These are phyloP conservation scores for Phoxinus dragarum DNA, from an alignment of 2,797 vertebrate species.

Conservation along the genomic window DNA sequence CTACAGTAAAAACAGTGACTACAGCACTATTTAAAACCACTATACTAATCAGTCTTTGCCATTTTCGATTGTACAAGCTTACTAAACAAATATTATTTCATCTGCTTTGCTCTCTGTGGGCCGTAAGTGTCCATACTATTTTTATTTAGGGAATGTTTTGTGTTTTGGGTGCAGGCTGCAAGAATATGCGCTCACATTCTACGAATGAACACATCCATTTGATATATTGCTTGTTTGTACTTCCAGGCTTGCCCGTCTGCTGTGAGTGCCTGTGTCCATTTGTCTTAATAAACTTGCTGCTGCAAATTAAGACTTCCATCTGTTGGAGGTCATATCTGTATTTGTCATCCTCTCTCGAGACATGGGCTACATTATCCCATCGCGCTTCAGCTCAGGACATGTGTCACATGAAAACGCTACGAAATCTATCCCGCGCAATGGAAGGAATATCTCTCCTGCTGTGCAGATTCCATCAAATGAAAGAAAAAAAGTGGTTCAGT, in stretches of 20 bases:
- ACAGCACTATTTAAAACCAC: constrained; percentile 21
- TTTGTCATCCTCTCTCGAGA: constrained; percentile 63
- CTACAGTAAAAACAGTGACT: not conserved
- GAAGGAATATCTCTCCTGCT: constrained; percentile 67
- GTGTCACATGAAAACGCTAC: constrained; percentile 45
- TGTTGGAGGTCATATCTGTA: constrained; percentile 74
- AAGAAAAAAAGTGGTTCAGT: constrained; percentile 19
- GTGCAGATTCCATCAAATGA: constrained; percentile 63
- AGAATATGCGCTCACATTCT: constrained; percentile 34
- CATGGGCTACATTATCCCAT: constrained; percentile 47
- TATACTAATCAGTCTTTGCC: constrained; percentile 24
- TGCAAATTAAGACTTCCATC: constrained; percentile 76
- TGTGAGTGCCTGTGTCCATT: constrained; percentile 68
- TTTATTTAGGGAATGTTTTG: constrained; percentile 25
- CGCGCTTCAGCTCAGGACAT: constrained; percentile 40
- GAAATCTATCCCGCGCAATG: constrained; percentile 60
- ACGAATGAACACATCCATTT: constrained; percentile 33
- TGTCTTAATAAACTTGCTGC: constrained; percentile 76
- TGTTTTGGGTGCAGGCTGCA: constrained; percentile 8
- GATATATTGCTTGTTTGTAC: constrained; percentile 60
- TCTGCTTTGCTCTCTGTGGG: constrained; percentile 26
- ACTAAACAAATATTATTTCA: constrained; percentile 12
- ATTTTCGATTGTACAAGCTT: not conserved
- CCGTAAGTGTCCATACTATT: not conserved
- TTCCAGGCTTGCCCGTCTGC: constrained; percentile 70